Evolutionary conservation across 2,888 invertebrate genomes (phyloP).

Genomic region (Antitype chi): DNA sequence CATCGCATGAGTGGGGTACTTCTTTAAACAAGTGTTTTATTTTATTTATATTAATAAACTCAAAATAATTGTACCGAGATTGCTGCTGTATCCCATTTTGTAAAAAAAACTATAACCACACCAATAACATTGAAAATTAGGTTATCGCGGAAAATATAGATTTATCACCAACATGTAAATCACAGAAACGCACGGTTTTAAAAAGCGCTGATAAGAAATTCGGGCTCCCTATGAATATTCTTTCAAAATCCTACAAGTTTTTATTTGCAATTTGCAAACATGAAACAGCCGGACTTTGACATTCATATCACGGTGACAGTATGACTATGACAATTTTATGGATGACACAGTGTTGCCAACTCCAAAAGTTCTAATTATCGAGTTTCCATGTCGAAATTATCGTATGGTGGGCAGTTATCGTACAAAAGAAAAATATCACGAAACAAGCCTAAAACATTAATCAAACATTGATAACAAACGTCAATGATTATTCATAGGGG

Average conservation of each 20-base stretch:
- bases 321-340: too few relatives aligned
- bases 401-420: too few relatives aligned
- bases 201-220: neutral
- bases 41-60: neutral
- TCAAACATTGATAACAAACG: too few relatives aligned
- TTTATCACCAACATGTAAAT: neutral
- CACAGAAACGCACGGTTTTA: conserved; percentile 10
- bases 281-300: conserved; percentile 21
- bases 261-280: neutral
- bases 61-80: conserved; percentile 20
- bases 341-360: too few relatives aligned
- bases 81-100: conserved; percentile 25
- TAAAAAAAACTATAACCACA: neutral
- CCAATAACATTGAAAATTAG: conserved; percentile 25
- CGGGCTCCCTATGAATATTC: neutral
- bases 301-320: conserved; percentile 21
- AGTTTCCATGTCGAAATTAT: too few relatives aligned
- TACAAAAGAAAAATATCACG: too few relatives aligned
- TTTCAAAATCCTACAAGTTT: neutral
- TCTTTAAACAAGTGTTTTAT: neutral
- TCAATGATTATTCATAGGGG: too few relatives aligned
- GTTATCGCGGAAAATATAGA: conserved; percentile 18
- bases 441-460: too few relatives aligned
- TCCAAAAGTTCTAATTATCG: too few relatives aligned
- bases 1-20: neutral